phyloP scores from a whole-genome alignment of 2,797 vertebrate genomes.

The Phylloscopus collybita region DNA sequence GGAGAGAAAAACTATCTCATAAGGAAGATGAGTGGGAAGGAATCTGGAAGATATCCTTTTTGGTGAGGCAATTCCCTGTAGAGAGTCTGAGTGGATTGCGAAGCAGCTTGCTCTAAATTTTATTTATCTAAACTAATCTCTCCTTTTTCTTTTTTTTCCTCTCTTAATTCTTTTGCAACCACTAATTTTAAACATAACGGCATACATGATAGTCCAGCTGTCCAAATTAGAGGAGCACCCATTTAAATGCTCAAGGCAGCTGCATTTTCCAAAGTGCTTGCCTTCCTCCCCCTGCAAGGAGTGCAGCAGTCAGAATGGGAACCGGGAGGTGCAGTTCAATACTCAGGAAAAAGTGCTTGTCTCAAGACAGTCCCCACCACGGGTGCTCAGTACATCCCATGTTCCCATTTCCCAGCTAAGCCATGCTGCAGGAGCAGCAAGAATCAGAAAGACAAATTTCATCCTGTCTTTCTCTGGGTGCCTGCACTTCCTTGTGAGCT shows the following conservation, averaged over 20 bases:
- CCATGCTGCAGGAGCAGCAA: not conserved
- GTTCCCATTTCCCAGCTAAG: not conserved
- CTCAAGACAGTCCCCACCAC: not conserved
- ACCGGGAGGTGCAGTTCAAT: not conserved
- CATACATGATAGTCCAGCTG: not conserved
- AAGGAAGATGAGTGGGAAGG: slow-evolving; percentile 4
- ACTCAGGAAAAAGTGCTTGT: not conserved
- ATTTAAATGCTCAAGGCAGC: not conserved
- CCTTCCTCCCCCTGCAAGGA: not conserved
- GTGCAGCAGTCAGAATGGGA: not conserved
- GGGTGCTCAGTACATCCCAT: not conserved
- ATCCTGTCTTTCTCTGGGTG: not conserved
- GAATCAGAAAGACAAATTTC: not conserved
- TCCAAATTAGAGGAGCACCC: not conserved
- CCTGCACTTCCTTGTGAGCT: not conserved
- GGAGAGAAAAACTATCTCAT: not conserved
- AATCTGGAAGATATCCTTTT: not conserved
- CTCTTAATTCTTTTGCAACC: not conserved
- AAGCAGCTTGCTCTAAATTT: slow-evolving; percentile 38
- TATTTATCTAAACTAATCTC: slow-evolving; percentile 41
- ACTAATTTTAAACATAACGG: not conserved
- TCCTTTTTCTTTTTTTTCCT: not conserved
- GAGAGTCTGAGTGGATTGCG: not conserved
- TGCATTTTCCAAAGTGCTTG: not conserved
- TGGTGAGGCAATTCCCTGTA: not conserved